Evolutionary conservation across 2,888 invertebrate species (phyloP).

Genomic region (Glaucopsyche alexis): DNA sequence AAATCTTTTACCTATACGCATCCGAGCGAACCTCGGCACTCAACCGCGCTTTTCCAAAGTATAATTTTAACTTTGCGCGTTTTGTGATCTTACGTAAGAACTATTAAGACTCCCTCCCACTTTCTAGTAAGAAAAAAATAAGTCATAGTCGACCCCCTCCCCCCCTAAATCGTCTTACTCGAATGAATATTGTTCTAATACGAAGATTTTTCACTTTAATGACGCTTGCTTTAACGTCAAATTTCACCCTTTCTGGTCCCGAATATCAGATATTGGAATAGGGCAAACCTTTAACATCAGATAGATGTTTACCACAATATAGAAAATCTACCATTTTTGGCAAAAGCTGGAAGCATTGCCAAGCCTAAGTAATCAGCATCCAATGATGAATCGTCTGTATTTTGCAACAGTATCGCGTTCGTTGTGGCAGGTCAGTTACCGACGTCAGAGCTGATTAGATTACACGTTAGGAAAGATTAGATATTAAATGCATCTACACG

Average conservation of each 20-base stretch:
- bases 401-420: slow-evolving; percentile 41
- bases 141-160: too few relatives aligned
- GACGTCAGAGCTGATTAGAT: slow-evolving; percentile 61
- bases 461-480: slow-evolving; percentile 45
- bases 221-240: not conserved
- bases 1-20: too few relatives aligned
- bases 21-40: too few relatives aligned
- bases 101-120: too few relatives aligned
- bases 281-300: not conserved
- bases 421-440: slow-evolving; percentile 73
- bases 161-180: too few relatives aligned
- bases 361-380: not conserved
- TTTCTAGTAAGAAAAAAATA: too few relatives aligned
- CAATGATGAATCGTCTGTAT: slow-evolving; percentile 4
- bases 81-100: too few relatives aligned
- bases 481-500: slow-evolving; percentile 16
- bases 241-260: not conserved
- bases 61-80: too few relatives aligned
- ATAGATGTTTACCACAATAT: not conserved
- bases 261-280: not conserved
- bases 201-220: not conserved
- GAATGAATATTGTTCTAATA: not conserved
- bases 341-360: too few relatives aligned
- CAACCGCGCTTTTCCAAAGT: too few relatives aligned
- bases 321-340: too few relatives aligned